Evolutionary conservation across 2,888 invertebrate genomes (phyloP).

Genomic region (Eupithecia subumbrata): DNA sequence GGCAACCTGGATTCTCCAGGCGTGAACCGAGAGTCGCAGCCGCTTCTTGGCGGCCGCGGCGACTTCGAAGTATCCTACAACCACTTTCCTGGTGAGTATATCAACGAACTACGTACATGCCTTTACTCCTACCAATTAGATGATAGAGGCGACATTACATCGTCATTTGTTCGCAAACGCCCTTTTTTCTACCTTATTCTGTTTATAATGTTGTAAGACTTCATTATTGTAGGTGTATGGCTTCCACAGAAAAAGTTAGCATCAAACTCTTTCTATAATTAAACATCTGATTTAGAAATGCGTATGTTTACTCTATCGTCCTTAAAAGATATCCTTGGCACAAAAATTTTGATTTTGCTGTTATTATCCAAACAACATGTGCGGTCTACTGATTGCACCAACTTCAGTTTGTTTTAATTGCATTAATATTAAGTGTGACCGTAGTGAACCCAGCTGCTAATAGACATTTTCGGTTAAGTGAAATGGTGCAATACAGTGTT

Average conservation of each 20-base stretch:
- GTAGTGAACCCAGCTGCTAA: slow-evolving; percentile 71
- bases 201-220: neutral
- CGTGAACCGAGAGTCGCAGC: slow-evolving; percentile 96
- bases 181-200: slow-evolving; percentile 28
- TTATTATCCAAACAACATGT: slow-evolving; percentile 48
- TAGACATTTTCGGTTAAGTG: slow-evolving; percentile 70
- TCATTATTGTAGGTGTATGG: slow-evolving; percentile 51
- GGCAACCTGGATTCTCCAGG: slow-evolving; percentile 93
- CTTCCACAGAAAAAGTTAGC: slow-evolving; percentile 48
- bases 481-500: slow-evolving; percentile 29
- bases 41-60: slow-evolving; percentile 93
- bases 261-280: neutral
- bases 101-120: slow-evolving; percentile 38
- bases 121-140: slow-evolving; percentile 46
- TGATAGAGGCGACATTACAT: slow-evolving; percentile 46
- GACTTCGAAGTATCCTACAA: slow-evolving; percentile 91
- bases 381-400: slow-evolving; percentile 53
- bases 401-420: slow-evolving; percentile 66
- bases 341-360: slow-evolving; percentile 46
- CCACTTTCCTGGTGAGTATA: slow-evolving; percentile 90
- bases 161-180: slow-evolving; percentile 37
- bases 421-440: slow-evolving; percentile 51
- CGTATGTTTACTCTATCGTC: slow-evolving; percentile 56
- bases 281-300: slow-evolving; percentile 49
- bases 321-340: slow-evolving; percentile 37